phyloP scores from a whole-genome alignment of 2,797 vertebrate species.

The Leptoclinus maculatus region DNA sequence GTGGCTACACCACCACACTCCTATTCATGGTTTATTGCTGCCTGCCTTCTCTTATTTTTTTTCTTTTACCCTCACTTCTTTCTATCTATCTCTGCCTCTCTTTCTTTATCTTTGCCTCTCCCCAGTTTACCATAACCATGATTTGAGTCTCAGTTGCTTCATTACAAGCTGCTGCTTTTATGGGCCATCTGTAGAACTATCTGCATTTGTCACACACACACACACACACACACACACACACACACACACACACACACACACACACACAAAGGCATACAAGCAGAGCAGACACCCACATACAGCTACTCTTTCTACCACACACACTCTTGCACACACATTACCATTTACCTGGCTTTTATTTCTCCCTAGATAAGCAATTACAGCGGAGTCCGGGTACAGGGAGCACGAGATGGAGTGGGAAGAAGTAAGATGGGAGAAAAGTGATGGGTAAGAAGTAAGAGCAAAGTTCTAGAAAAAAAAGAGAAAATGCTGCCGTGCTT shows the following conservation, averaged over 20 bases:
- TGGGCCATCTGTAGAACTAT: conserved; percentile 80
- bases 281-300: conserved; percentile 23
- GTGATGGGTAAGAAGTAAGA: conserved; percentile 23
- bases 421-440: conserved; percentile 21
- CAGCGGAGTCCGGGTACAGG: conserved; percentile 40
- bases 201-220: conserved; percentile 63
- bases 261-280: conserved; percentile 24
- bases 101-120: conserved; percentile 50
- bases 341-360: conserved; percentile 71
- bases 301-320: conserved; percentile 21
- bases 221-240: not conserved
- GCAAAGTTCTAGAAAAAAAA: conserved; percentile 5
- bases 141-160: conserved; percentile 82
- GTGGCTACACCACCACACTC: conserved; percentile 51
- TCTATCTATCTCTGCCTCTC: conserved; percentile 56
- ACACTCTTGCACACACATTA: conserved; percentile 34
- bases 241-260: conserved; percentile 5
- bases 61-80: conserved; percentile 48
- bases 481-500: conserved; percentile 42
- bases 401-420: conserved; percentile 17
- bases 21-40: conserved; percentile 68
- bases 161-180: conserved; percentile 83
- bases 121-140: conserved; percentile 79
- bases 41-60: conserved; percentile 67
- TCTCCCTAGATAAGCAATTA: conserved; percentile 78